Evolutionary conservation across 2,888 invertebrate species (phyloP), one percentile per base, ranked within the genome.

Genomic region (Nomada ruficornis): DNA sequence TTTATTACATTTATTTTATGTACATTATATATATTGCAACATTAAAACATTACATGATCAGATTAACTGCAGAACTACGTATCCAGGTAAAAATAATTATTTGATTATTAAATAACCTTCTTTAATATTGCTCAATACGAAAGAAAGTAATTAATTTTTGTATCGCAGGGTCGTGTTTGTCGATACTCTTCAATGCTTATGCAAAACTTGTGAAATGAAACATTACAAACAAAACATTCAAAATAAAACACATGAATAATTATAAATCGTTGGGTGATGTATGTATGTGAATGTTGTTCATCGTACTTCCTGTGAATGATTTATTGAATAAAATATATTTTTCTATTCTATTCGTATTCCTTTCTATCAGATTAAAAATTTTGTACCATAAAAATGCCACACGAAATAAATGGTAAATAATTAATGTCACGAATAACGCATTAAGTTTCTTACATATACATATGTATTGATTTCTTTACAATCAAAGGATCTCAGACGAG

Each of bases 211-310:
- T 64, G 67, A 26, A 80, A 80, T 73, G 55, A 73, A 73, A 80
- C 63, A 36, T 59, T 60, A 70, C 0, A 80, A 80, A 70, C 0
- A 80, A 80, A 67, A 72, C 7, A 67, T 80, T 80, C 63, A 60
- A 80, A 79, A 80, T 80, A 79, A 80, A 80, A 36, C 5, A 80
- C 20, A 26, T 23, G 80, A 52, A 42, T 80, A 63, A 78, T 50
- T 64, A 47, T 36, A 67, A 20, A 74, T 77, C 59, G 9, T 13
- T 60, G 55, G 59, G 42, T 55, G 44, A 26, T 71, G 7, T 47
- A 42, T 80, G 7, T 47, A 42, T 29, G 52, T 55, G 15, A 65
- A 65, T 54, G 26, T 36, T 42, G 26, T 26, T 42, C n/a, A 26
- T 64, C 50, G 29, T 47, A 64, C 52, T 52, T 64, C 65, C 79